A percentile compares a stretch with the other conserved stretches of the same genome.
Evolutionary conservation across 1,140 invertebrate species (phyloP).

Genomic region (Ruditapes philippinarum): DNA sequence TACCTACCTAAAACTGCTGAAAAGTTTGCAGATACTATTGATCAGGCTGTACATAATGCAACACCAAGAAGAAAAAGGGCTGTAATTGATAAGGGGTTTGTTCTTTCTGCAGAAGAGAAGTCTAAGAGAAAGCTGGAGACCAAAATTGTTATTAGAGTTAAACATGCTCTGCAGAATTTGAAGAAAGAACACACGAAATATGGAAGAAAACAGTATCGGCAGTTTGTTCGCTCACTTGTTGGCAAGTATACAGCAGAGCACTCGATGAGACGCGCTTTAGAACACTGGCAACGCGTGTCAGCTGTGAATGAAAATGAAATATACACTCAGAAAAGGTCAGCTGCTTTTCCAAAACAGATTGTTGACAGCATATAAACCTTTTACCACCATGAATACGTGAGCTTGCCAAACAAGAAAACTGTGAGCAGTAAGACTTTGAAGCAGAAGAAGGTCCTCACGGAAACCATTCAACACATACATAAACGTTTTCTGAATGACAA

Average conservation of each 20-base stretch:
- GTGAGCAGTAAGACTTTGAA: constrained; percentile 16
- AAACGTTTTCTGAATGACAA: constrained; percentile 19
- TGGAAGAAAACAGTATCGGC: constrained; percentile 8
- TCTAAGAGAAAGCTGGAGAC: not conserved
- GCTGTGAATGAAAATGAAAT: not conserved
- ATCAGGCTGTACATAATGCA: not conserved
- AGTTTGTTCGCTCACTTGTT: not conserved
- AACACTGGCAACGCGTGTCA: constrained; percentile 36
- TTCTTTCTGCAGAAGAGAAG: constrained; percentile 21
- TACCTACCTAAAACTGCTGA: constrained; percentile 22
- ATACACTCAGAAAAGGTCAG: not conserved
- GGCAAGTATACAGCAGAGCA: constrained; percentile 38
- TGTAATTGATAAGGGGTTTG: not conserved
- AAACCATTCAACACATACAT: constrained; percentile 36
- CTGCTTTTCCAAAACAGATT: constrained; percentile 7
- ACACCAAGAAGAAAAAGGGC: constrained; percentile 26
- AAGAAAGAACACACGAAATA: constrained; percentile 28
- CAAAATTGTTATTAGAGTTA: constrained; percentile 38
- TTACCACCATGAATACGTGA: constrained; percentile 31
- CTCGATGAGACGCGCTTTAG: constrained; percentile 10
- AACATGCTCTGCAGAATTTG: not conserved
- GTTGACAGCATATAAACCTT: constrained; percentile 18
- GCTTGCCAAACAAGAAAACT: constrained; percentile 39
- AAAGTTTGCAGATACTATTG: constrained; percentile 39
- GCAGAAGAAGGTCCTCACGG: constrained; percentile 24